phyloP scores from a whole-genome alignment of 1,140 invertebrate species.

The Neotoxoptera formosana region DNA sequence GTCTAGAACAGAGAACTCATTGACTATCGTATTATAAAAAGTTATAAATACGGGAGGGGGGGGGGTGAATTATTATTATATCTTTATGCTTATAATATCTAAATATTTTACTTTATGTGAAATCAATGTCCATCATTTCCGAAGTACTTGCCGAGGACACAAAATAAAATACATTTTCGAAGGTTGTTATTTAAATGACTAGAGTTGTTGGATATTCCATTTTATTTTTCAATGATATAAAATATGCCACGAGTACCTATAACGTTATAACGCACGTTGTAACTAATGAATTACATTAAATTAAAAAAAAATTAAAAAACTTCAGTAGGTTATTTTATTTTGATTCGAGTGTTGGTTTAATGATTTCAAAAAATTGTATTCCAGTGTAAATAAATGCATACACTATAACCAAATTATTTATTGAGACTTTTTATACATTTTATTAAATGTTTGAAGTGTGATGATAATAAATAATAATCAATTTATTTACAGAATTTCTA shows the following conservation, averaged over 20 bases:
- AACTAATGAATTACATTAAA: neutral
- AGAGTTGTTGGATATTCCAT: neutral
- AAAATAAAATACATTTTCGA: neutral
- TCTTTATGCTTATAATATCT: neutral
- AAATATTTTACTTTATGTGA: neutral
- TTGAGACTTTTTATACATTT: neutral
- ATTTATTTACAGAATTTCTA: neutral
- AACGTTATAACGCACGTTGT: neutral
- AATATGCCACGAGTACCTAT: too few species aligned
- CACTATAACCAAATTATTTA: neutral
- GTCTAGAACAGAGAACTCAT: neutral
- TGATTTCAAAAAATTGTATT: neutral
- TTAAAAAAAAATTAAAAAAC: neutral
- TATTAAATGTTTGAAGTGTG: neutral
- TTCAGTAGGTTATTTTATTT: neutral
- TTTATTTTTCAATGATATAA: too few species aligned
- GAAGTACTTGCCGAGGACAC: neutral
- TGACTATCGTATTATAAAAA: neutral
- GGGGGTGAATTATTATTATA: neutral
- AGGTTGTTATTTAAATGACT: neutral
- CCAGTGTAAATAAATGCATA: neutral
- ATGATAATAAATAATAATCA: neutral
- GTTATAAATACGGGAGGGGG: neutral
- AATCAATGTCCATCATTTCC: neutral
- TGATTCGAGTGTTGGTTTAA: neutral